These are phyloP conservation scores for Lepus americanus DNA, from an alignment of 2,113 vertebrate species.

Conservation along the genomic window DNA sequence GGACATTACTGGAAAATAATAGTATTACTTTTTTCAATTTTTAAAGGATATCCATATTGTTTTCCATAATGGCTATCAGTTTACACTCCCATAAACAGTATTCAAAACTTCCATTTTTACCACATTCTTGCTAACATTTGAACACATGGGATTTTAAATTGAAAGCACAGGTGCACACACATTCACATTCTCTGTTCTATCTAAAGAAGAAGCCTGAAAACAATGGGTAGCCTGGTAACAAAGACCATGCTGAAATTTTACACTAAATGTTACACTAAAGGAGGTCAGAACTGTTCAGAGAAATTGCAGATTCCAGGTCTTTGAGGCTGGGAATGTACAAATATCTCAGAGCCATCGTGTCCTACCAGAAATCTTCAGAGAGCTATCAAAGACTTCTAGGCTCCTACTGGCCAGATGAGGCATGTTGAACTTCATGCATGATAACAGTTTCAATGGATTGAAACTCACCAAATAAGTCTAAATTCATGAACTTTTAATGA, in stretches of 20 bases:
- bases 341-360: background rate
- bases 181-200: background rate
- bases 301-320: background rate
- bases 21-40: background rate
- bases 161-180: background rate
- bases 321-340: background rate
- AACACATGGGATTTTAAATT: background rate
- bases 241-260: background rate
- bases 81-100: background rate
- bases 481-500: conserved; percentile 15
- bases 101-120: background rate
- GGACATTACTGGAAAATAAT: background rate
- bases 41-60: background rate
- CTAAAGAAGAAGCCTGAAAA: conserved; percentile 9
- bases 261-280: conserved; percentile 4
- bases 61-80: background rate
- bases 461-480: conserved; percentile 4
- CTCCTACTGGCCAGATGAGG: background rate
- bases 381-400: background rate
- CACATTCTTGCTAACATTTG: background rate
- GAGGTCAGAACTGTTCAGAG: background rate
- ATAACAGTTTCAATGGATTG: background rate
- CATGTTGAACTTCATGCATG: background rate
- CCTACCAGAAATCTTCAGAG: background rate
- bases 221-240: background rate